Evolutionary conservation across 1,140 invertebrate genomes (phyloP), one percentile per base, ranked within the genome.

Genomic region (Leptinotarsa lineolata): DNA sequence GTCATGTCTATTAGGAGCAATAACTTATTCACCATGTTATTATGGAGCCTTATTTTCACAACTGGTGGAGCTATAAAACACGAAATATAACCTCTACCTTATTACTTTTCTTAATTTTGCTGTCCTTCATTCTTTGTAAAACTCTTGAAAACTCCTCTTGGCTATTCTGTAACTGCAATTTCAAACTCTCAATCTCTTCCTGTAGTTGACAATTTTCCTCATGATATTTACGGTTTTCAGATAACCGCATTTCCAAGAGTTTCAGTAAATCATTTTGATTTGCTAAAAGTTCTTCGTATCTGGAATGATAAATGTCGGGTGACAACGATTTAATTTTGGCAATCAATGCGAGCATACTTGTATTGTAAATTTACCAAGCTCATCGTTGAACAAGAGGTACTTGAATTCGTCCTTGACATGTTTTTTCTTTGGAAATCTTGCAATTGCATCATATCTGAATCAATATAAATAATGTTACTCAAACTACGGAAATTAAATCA

Each of bases 351-450:
- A 39, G 0, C 72, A n/a, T 72, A 80, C 76, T 80, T 78, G 61
- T 77, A 80, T 70, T 80, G 78, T 30, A 80, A 58, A 72, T 78
- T 70, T 12, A 80, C 78, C 45, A 78, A 71, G 61, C 78, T 80
- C 54, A 78, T 72, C 15, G 78, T 80, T 8, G 75, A 74, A 61
- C 63, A 59, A 44, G 66, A 74, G 48, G 46, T 70, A 74, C 68
- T 65, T 30, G 70, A 68, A 68, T 74, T 74, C 24, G 64, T 48
- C n/a, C 63, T 61, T 44, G 74, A 73, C n/a, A 61, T 11, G 16
- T 72, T 63, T 39, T 48, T 45, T 64, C 70, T 70, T 44, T 69
- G 45, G 58, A 20, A 68, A 39, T 71, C 64, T 45, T 16, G 65
- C 54, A 71, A 46, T 60, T 74, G 69, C n/a, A 75, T 46, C 13